Conservation (phyloP, 1,140 invertebrate genomes). For the Drosophila jambulina region DNA sequence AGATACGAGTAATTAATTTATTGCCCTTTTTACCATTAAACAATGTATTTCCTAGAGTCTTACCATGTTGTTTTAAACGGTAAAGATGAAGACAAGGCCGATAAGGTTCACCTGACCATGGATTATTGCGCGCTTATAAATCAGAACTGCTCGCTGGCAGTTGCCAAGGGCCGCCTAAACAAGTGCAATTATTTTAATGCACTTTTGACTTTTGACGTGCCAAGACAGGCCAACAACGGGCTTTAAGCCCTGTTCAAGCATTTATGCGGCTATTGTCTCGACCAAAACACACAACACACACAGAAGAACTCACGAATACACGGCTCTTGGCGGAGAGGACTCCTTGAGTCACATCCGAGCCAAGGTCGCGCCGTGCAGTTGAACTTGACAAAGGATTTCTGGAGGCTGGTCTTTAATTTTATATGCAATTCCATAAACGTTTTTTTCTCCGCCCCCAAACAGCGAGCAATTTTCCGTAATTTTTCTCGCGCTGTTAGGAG, state of each 20-base stretch:
- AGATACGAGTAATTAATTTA: too few species aligned
- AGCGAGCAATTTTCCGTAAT: slow-evolving; percentile 51
- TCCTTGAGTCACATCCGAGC: slow-evolving; percentile 41
- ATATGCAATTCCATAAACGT: slow-evolving; percentile 51
- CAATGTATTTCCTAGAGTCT: neutral
- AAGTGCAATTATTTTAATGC: slow-evolving; percentile 85
- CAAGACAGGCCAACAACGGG: slow-evolving; percentile 48
- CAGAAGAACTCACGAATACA: slow-evolving; percentile 2
- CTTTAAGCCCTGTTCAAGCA: slow-evolving; percentile 67
- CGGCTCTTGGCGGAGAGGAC: slow-evolving; percentile 49
- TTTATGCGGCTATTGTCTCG: slow-evolving; percentile 72
- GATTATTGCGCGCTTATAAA: slow-evolving; percentile 39
- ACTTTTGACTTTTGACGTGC: slow-evolving; percentile 84
- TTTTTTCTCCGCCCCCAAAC: neutral
- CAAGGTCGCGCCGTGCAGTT: slow-evolving; percentile 59
- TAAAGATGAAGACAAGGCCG: neutral
- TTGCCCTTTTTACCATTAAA: neutral
- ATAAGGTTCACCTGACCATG: slow-evolving; percentile 1
- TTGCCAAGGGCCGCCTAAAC: slow-evolving; percentile 60
- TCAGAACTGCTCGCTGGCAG: slow-evolving; percentile 44
- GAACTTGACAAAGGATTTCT: slow-evolving; percentile 67
- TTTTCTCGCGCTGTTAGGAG: slow-evolving; percentile 19
- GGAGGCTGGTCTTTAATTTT: slow-evolving; percentile 61
- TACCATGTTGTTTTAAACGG: neutral
- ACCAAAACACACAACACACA: slow-evolving; percentile 27